Evolutionary conservation across 2,888 invertebrate species (phyloP).

Genomic region (Lysandra bellargus): DNA sequence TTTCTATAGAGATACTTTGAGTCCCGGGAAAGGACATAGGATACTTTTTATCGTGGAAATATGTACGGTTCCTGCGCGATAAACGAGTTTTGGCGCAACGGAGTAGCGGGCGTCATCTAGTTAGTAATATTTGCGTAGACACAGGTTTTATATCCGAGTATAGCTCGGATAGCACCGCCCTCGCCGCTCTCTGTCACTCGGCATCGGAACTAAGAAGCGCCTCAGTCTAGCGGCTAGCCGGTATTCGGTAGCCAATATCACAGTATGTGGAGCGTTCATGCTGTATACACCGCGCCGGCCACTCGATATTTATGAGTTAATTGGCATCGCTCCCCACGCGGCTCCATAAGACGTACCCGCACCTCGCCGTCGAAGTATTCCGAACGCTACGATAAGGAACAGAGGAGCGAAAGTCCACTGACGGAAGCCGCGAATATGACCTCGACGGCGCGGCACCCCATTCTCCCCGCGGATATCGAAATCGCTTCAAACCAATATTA

Average conservation of each 20-base stretch:
- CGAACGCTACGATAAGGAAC: neutral
- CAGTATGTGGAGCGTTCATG: neutral
- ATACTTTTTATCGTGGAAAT: too few species aligned
- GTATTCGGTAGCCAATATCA: neutral
- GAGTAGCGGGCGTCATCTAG: too few species aligned
- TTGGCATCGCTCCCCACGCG: constrained; percentile 2
- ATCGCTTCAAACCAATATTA: neutral
- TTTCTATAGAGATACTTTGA: too few species aligned
- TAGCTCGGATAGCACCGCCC: neutral
- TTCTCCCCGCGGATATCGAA: neutral
- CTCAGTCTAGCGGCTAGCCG: neutral
- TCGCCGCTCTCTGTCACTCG: neutral
- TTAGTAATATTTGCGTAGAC: neutral
- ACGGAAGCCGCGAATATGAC: neutral
- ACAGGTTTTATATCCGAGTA: neutral
- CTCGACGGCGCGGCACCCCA: neutral
- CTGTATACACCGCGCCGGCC: neutral
- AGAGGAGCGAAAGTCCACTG: neutral
- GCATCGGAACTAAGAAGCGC: constrained; percentile 2
- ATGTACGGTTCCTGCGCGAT: too few species aligned
- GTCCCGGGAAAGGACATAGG: too few species aligned
- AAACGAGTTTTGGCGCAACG: too few species aligned
- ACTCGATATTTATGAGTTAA: constrained; percentile 27
- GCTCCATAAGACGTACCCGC: neutral
- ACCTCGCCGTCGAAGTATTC: neutral